Percentiles rank a stretch among this genome's conserved stretches.
Evolutionary conservation across 2,113 vertebrate species (phyloP).

Genomic region (Rhynchomys soricoides): DNA sequence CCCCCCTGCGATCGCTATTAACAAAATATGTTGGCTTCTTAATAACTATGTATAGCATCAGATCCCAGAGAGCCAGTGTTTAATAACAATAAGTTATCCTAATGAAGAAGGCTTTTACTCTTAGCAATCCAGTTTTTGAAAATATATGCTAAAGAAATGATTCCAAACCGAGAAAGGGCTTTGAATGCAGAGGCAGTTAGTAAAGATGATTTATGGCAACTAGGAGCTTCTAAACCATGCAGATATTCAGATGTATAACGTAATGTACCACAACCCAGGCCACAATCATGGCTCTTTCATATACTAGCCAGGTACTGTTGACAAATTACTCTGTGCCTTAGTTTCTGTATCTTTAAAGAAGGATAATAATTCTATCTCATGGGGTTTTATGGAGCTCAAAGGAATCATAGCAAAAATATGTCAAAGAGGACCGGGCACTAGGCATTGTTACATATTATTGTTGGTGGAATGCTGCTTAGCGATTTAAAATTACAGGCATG

Average conservation of each 20-base stretch:
- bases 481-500: not conserved
- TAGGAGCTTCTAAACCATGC: constrained; percentile 33
- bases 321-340: not conserved
- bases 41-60: not conserved
- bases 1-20: not conserved
- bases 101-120: constrained; percentile 10
- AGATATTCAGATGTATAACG: not conserved
- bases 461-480: not conserved
- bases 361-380: not conserved
- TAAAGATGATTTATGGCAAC: not conserved
- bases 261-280: not conserved
- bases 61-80: not conserved
- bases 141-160: constrained; percentile 15
- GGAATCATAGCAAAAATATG: not conserved
- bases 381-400: not conserved
- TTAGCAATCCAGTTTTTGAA: constrained; percentile 2
- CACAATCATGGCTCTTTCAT: not conserved
- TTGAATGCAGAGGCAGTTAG: constrained; percentile 2
- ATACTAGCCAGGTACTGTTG: not conserved
- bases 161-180: constrained; percentile 39
- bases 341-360: not conserved
- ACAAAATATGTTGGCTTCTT: not conserved
- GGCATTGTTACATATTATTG: not conserved
- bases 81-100: not conserved
- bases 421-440: not conserved